Conservation (phyloP, 2,113 vertebrate species). For the Barnardius zonarius region DNA sequence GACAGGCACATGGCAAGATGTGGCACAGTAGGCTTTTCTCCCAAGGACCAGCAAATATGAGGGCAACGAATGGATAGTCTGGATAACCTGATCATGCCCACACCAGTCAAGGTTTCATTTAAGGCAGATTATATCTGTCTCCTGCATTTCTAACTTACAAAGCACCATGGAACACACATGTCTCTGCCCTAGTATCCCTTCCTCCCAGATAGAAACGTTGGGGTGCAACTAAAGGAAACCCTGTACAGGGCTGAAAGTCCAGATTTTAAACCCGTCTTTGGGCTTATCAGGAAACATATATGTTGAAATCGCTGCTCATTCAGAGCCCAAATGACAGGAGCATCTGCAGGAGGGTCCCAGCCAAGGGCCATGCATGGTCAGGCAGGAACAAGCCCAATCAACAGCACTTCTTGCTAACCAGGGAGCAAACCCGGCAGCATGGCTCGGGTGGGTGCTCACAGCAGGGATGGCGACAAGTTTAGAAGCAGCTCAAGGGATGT, state of each 20-base stretch:
- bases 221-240: background rate
- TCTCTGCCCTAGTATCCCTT: background rate
- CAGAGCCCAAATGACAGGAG: background rate
- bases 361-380: accelerated
- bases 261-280: background rate
- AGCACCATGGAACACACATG: background rate
- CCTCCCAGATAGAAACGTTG: background rate
- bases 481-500: background rate
- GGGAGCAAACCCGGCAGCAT: background rate
- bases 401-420: background rate
- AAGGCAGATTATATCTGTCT: background rate
- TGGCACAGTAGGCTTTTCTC: background rate
- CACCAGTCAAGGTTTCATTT: background rate
- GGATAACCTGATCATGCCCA: background rate
- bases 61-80: background rate
- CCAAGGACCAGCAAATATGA: background rate
- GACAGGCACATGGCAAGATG: background rate
- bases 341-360: background rate
- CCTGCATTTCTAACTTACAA: background rate
- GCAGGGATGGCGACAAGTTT: background rate
- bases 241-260: background rate
- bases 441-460: background rate
- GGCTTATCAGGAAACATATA: background rate
- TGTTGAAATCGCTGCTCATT: background rate
- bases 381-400: background rate